These are phyloP conservation scores for Ranitomeya imitator DNA, from an alignment of 2,113 vertebrate species.

Conservation along the genomic window DNA sequence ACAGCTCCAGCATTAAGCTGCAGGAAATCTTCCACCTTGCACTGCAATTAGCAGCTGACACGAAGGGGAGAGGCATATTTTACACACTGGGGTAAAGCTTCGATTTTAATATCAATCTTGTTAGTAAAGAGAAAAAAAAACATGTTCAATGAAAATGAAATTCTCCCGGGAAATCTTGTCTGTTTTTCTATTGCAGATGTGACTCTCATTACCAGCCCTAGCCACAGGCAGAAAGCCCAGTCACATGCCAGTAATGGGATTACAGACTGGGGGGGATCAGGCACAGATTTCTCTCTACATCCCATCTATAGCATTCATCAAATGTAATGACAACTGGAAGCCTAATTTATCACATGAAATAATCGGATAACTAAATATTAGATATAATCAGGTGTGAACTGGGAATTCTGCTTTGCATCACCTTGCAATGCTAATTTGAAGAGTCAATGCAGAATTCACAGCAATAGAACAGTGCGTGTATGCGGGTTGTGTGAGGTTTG, in stretches of 20 bases:
- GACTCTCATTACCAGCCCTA: neutral
- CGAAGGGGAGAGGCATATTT: neutral
- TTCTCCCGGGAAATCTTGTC: neutral
- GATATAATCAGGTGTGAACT: neutral
- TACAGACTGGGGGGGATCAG: neutral
- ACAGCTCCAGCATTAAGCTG: neutral
- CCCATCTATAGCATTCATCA: neutral
- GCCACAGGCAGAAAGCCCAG: neutral
- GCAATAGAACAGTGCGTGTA: neutral
- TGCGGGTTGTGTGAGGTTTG: neutral
- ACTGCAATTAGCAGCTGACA: neutral
- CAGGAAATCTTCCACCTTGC: slow-evolving; percentile 20
- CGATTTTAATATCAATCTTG: slow-evolving; percentile 48
- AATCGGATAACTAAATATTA: neutral
- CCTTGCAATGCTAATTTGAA: neutral
- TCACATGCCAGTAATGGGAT: slow-evolving; percentile 31
- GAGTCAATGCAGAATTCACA: neutral
- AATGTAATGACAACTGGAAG: neutral
- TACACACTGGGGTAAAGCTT: neutral
- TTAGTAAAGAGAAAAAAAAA: slow-evolving; percentile 14
- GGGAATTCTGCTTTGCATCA: neutral
- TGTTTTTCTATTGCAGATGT: slow-evolving; percentile 53
- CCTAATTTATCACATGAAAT: neutral
- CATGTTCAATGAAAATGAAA: slow-evolving; percentile 20
- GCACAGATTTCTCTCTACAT: neutral